Conservation (phyloP, 2,113 vertebrate species). For the Pseudorectes ferrugineus region DNA sequence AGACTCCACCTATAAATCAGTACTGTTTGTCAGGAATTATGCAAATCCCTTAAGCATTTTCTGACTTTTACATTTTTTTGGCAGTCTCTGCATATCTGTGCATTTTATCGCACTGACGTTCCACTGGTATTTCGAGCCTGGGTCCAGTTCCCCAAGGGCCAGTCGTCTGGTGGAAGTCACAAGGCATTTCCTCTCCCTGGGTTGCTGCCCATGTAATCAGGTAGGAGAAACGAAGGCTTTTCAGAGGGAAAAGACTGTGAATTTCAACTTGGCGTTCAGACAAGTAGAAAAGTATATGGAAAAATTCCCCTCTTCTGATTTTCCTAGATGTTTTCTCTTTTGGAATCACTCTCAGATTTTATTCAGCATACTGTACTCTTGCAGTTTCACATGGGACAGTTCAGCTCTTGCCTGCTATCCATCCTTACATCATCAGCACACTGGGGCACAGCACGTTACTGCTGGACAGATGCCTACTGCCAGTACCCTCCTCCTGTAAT, state of each 20-base stretch:
- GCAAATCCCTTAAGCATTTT: slow-evolving; percentile 27
- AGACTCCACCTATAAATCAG: not conserved
- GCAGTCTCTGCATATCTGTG: not conserved
- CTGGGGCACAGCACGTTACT: not conserved
- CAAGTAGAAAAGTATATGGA: not conserved
- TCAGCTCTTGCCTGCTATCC: not conserved
- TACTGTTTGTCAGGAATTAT: not conserved
- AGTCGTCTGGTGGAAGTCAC: not conserved
- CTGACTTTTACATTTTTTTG: not conserved
- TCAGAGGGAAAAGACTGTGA: not conserved
- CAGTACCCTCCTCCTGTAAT: not conserved
- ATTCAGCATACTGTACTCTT: not conserved
- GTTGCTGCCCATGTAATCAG: not conserved
- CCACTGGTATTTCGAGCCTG: not conserved
- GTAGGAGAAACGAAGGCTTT: not conserved
- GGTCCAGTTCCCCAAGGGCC: not conserved
- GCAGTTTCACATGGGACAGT: not conserved
- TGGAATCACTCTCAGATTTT: not conserved
- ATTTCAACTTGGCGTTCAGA: not conserved
- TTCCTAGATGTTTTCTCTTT: not conserved
- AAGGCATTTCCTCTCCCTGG: slow-evolving; percentile 13
- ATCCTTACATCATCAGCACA: not conserved
- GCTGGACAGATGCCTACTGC: not conserved
- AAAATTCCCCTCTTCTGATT: not conserved
- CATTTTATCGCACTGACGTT: not conserved